phyloP scores from a whole-genome alignment of 1,140 invertebrate genomes.

The Cyrtorhinus lividipennis region DNA sequence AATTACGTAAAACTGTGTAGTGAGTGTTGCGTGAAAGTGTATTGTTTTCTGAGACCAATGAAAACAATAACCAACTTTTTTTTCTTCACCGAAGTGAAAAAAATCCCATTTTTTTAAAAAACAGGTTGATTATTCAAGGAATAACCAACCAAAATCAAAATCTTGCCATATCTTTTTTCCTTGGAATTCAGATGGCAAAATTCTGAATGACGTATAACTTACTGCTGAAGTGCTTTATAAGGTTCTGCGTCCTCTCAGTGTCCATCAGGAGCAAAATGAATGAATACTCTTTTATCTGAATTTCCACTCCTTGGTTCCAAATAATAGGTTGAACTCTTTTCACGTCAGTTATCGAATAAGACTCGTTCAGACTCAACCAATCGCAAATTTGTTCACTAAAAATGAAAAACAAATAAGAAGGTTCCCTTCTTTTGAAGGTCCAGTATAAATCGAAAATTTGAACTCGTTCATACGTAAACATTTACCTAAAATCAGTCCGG shows the following conservation, averaged over 20 bases:
- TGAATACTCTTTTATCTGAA: constrained; percentile 30
- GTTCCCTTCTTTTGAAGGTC: not conserved
- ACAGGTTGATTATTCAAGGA: too few relatives aligned
- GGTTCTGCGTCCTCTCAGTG: constrained; percentile 1
- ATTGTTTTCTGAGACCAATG: constrained; percentile 2
- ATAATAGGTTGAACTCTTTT: constrained; percentile 30
- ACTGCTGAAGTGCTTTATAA: constrained; percentile 10
- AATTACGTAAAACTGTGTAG: too few relatives aligned
- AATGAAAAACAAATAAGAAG: not conserved
- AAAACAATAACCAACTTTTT: too few relatives aligned
- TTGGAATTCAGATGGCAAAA: too few relatives aligned
- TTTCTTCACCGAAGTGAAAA: not conserved
- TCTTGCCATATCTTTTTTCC: too few relatives aligned
- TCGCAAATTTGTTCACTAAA: constrained; percentile 9
- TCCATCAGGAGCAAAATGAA: constrained; percentile 16
- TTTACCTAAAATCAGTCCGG: constrained; percentile 32
- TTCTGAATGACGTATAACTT: not conserved
- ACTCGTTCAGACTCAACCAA: constrained; percentile 12
- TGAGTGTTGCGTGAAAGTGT: not conserved
- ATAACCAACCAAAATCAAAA: too few relatives aligned
- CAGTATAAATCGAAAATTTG: too few relatives aligned
- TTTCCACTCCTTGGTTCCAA: constrained; percentile 32
- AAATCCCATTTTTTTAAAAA: too few relatives aligned
- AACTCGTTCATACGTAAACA: too few relatives aligned
- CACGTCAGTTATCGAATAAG: constrained; percentile 13